These are phyloP conservation scores for Hyperoodon ampullatus DNA, from an alignment of 2,113 vertebrate species.

Conservation along the genomic window DNA sequence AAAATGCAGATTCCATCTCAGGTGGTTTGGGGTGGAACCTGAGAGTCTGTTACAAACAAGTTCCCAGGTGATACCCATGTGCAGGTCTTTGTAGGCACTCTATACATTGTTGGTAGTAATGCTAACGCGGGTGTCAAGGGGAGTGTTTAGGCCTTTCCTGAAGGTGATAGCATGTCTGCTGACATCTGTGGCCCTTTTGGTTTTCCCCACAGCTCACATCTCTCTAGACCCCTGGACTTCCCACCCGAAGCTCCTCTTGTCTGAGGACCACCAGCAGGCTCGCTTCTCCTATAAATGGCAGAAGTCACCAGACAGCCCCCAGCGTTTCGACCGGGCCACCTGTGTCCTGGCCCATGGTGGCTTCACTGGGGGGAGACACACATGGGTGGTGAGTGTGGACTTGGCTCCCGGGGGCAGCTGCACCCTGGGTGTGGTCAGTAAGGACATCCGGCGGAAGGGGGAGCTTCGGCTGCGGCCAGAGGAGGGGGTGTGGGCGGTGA, in stretches of 20 bases:
- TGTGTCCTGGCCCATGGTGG: slow-evolving; percentile 68
- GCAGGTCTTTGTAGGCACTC: rapidly evolving
- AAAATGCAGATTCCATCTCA: neutral
- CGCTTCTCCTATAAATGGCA: slow-evolving; percentile 79
- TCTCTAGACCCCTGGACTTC: slow-evolving; percentile 72
- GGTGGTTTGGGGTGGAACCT: neutral
- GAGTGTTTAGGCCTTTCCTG: too few species aligned
- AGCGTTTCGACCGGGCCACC: slow-evolving; percentile 74
- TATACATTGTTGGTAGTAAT: neutral
- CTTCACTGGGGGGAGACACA: slow-evolving; percentile 64
- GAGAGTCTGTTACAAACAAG: neutral
- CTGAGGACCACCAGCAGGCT: slow-evolving; percentile 59
- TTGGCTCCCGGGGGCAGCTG: slow-evolving; percentile 73
- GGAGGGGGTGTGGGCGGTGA: slow-evolving; percentile 71
- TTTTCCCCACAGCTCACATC: slow-evolving; percentile 41
- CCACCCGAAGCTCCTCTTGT: slow-evolving; percentile 79
- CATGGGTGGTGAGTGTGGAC: slow-evolving; percentile 68
- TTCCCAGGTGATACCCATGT: neutral
- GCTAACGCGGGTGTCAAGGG: neutral
- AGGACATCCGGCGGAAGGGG: slow-evolving; percentile 45
- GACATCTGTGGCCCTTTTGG: neutral
- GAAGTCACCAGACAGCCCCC: slow-evolving; percentile 53
- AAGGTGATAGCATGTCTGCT: neutral
- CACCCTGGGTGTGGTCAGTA: slow-evolving; percentile 44
- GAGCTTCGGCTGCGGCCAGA: slow-evolving; percentile 68